Base-by-base conservation (phyloP, 2,888 invertebrate genomes). In the Tetramorium bicarinatum region DNA sequence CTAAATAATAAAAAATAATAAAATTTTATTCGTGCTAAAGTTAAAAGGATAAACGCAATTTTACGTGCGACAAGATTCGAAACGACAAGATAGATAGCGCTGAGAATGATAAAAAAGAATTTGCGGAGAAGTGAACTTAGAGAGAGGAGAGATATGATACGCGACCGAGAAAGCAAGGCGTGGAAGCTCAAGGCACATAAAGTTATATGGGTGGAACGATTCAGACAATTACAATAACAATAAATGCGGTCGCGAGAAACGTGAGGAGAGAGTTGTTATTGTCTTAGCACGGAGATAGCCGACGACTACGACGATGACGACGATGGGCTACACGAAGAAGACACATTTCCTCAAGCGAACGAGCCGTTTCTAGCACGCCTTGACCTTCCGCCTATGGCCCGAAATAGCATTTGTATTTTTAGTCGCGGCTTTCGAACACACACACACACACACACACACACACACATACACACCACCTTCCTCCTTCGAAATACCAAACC, bases 351-450 rank as follows among this genome's bases (percentile, higher is more conserved):
- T 85, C 86, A 80, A 67, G 84, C 87, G 80, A 81, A 83, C 86
- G 84, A 87, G 87, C 85, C 82, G 90, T 90, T 89, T 92, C 88
- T 85, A 89, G 88, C 86, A 85, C 89, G 89, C 93, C 92, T 92
- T 93, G 92, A 93, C 93, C 93, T 92, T 93, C 92, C 92, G 90
- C 87, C 89, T 89, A 88, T 79, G 71, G 64, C 89, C 86, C 87
- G 86, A 91, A 93, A 93, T 93, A 93, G 92, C 90, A 87, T 86
- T 85, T 79, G 83, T 93, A 93, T 93, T 92, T 92, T 91, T 93
- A 92, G 92, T 88, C 76, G 49, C 80, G 84, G 83, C 87, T 85
- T 86, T 87, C 85, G 80, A 85, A 85, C 86, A 83, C 83, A 9
- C 21, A 34, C 29, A 34, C 29, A 34, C 29, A 85, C 87, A 83